A percentile compares a stretch with the other conserved stretches of the same genome.
phyloP scores from a whole-genome alignment of 2,113 vertebrate species.

The Hystrix brachyura region DNA sequence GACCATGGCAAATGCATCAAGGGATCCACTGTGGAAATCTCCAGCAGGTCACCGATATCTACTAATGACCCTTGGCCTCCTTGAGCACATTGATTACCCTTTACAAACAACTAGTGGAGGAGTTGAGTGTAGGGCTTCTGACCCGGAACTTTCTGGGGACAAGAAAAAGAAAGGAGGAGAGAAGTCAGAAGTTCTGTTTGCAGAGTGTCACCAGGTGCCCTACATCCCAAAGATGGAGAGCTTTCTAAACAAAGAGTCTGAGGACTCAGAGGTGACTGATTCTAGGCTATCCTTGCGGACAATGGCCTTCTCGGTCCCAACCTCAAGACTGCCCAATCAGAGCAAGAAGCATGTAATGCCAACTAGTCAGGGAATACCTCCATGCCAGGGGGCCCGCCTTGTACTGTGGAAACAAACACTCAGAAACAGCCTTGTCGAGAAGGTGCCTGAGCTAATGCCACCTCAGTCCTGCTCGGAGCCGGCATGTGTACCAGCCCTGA shows the following conservation, averaged over 20 bases:
- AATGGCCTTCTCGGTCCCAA: neutral
- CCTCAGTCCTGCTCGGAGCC: neutral
- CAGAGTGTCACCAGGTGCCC: neutral
- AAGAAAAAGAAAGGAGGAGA: neutral
- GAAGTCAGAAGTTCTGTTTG: neutral
- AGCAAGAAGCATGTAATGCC: neutral
- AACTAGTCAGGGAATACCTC: neutral
- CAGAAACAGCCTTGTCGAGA: neutral
- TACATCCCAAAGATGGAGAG: neutral
- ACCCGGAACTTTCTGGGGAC: neutral
- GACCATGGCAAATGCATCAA: neutral
- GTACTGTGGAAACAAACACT: neutral
- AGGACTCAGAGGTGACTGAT: neutral
- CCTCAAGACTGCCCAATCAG: neutral
- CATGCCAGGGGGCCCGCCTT: neutral
- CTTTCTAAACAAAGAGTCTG: neutral
- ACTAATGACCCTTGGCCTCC: neutral
- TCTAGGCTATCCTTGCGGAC: neutral
- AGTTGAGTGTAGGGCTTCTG: neutral
- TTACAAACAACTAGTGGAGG: neutral
- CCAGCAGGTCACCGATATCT: neutral
- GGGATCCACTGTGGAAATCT: neutral
- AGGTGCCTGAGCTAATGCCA: neutral
- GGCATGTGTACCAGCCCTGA: neutral
- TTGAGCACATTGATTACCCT: neutral